Conservation (phyloP, 2,888 invertebrate species). For the Microctonus brassicae region DNA sequence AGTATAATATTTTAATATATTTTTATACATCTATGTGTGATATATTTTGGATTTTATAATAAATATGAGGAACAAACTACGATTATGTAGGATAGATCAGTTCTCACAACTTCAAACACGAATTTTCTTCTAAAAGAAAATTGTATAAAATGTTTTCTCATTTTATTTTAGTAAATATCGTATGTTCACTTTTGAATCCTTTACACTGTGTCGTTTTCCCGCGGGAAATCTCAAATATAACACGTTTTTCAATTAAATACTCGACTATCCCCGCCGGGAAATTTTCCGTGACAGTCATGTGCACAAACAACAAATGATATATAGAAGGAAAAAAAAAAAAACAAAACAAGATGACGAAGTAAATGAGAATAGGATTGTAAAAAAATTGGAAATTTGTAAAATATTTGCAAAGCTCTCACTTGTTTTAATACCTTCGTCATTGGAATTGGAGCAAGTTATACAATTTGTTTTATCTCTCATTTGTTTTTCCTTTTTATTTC, state of each 20-base stretch:
- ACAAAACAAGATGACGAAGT: not conserved
- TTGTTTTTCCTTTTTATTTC: conserved; percentile 9
- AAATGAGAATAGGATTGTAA: not conserved
- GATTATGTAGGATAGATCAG: not conserved
- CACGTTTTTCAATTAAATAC: conserved; percentile 51
- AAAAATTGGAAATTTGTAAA: not conserved
- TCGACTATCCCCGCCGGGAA: conserved; percentile 41
- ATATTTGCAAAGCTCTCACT: not conserved
- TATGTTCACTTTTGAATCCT: not conserved
- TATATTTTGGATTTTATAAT: too few relatives aligned
- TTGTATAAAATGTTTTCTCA: not conserved
- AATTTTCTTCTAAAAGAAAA: conserved; percentile 18
- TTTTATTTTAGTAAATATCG: not conserved
- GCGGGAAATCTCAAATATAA: conserved; percentile 55
- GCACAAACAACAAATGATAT: conserved; percentile 15
- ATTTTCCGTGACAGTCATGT: conserved; percentile 30
- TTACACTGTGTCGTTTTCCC: conserved; percentile 33
- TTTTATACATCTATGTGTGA: too few relatives aligned
- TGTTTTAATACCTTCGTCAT: not conserved
- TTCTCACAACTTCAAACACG: not conserved
- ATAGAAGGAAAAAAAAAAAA: not conserved
- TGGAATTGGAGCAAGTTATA: not conserved
- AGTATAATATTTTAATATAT: too few relatives aligned
- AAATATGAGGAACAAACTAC: too few relatives aligned
- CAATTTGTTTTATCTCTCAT: conserved; percentile 26